phyloP scores from a whole-genome alignment of 2,113 vertebrate species.

The Myocastor coypus region DNA sequence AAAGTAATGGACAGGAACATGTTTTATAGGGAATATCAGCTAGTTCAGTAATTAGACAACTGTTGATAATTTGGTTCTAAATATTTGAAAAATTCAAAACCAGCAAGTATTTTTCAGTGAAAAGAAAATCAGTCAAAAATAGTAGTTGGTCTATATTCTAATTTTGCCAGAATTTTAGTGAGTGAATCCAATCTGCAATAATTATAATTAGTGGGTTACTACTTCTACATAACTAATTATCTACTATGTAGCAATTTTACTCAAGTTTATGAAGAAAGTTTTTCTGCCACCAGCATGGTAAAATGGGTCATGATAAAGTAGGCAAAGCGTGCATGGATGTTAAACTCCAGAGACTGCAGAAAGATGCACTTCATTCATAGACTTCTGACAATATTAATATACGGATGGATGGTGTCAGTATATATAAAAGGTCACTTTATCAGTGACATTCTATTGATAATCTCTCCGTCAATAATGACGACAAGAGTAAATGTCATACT shows the following conservation, averaged over 20 bases:
- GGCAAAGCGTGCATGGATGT: slow-evolving; percentile 4
- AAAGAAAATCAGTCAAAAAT: slow-evolving; percentile 33
- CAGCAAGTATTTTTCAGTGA: background rate
- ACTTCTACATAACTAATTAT: slow-evolving; percentile 23
- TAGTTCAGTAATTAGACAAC: slow-evolving; percentile 35
- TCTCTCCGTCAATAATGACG: slow-evolving; percentile 63
- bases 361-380: background rate
- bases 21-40: background rate
- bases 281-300: background rate
- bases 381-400: slow-evolving; percentile 43
- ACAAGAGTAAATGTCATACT: slow-evolving; percentile 54
- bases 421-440: slow-evolving; percentile 72
- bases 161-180: slow-evolving; percentile 34
- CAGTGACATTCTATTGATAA: slow-evolving; percentile 64
- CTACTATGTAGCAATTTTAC: background rate
- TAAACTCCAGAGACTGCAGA: background rate
- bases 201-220: slow-evolving; percentile 51
- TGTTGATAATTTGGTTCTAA: slow-evolving; percentile 19
- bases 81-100: background rate
- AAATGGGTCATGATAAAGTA: slow-evolving; percentile 9
- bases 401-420: background rate
- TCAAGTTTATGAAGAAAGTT: slow-evolving; percentile 54
- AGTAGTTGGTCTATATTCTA: slow-evolving; percentile 16
- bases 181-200: slow-evolving; percentile 54
- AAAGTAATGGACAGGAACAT: background rate